Percentiles rank a stretch among this genome's conserved stretches.
These are phyloP conservation scores for Chaenodraco wilsoni DNA, from an alignment of 2,797 vertebrate species.

Conservation along the genomic window DNA sequence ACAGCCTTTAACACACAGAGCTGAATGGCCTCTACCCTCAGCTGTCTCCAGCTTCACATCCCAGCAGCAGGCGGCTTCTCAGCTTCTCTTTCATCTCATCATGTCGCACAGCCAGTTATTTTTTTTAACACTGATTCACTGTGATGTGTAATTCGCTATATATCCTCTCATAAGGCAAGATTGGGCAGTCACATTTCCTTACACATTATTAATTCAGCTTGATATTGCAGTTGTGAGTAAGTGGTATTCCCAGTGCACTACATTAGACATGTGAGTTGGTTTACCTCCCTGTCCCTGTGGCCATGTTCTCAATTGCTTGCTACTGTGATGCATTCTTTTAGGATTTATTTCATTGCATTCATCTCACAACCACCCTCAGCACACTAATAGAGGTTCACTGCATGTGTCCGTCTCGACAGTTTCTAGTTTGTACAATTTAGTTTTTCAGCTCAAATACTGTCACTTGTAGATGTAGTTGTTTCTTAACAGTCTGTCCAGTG, in stretches of 20 bases:
- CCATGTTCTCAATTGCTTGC: constrained; percentile 53
- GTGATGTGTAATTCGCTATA: constrained; percentile 31
- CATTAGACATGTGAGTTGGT: constrained; percentile 55
- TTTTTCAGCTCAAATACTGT: neutral
- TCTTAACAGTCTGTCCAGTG: constrained; percentile 80
- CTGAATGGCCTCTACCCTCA: constrained; percentile 2
- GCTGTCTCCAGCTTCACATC: constrained; percentile 33
- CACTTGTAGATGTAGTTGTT: constrained; percentile 25
- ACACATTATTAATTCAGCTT: constrained; percentile 71
- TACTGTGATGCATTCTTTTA: constrained; percentile 40
- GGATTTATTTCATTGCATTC: constrained; percentile 32
- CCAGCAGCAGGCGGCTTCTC: constrained; percentile 18
- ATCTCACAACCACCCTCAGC: constrained; percentile 19
- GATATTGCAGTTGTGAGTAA: constrained; percentile 55
- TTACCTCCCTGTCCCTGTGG: constrained; percentile 58
- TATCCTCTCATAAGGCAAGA: constrained; percentile 26
- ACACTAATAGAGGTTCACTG: neutral
- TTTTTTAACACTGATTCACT: constrained; percentile 24
- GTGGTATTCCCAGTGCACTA: constrained; percentile 55
- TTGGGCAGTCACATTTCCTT: constrained; percentile 44
- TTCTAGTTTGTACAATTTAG: constrained; percentile 2
- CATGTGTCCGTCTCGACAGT: neutral
- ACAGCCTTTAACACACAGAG: neutral
- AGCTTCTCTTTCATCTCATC: constrained; percentile 32
- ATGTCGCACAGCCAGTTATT: constrained; percentile 18